Conservation (phyloP, 2,113 vertebrate species). For the Stigmatopora nigra region DNA sequence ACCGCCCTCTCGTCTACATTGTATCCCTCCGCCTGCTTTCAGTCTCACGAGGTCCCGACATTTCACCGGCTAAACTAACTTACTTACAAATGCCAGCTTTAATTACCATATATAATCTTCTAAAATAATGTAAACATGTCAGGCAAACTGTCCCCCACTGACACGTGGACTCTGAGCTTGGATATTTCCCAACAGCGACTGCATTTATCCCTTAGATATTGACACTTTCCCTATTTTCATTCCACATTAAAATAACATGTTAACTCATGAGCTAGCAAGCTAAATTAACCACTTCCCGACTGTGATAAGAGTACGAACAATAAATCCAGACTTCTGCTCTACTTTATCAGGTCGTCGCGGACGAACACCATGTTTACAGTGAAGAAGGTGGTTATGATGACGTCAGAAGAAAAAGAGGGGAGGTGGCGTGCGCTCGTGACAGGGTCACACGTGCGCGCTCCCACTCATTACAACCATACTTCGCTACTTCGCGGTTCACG, state of each 20-base stretch:
- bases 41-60: conserved; percentile 1
- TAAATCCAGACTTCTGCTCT: conserved; percentile 25
- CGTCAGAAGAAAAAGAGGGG: conserved; percentile 36
- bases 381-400: conserved; percentile 29
- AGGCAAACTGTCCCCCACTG: neutral
- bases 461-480: neutral
- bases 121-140: neutral
- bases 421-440: conserved; percentile 18
- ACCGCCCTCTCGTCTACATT: conserved; percentile 58
- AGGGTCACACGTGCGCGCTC: conserved; percentile 1
- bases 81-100: neutral
- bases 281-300: neutral
- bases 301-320: neutral
- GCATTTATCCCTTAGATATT: neutral
- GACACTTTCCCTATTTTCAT: neutral
- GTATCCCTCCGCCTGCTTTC: conserved; percentile 66
- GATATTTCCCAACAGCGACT: neutral
- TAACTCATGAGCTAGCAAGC: too few relatives aligned
- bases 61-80: neutral
- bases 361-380: conserved; percentile 69
- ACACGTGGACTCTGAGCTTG: too few relatives aligned
- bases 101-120: too few relatives aligned
- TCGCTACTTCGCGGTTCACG: too few relatives aligned
- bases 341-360: conserved; percentile 49
- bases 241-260: neutral